These are phyloP conservation scores for Macrocentrus cingulum DNA, from an alignment of 1,140 invertebrate species.

Conservation along the genomic window DNA sequence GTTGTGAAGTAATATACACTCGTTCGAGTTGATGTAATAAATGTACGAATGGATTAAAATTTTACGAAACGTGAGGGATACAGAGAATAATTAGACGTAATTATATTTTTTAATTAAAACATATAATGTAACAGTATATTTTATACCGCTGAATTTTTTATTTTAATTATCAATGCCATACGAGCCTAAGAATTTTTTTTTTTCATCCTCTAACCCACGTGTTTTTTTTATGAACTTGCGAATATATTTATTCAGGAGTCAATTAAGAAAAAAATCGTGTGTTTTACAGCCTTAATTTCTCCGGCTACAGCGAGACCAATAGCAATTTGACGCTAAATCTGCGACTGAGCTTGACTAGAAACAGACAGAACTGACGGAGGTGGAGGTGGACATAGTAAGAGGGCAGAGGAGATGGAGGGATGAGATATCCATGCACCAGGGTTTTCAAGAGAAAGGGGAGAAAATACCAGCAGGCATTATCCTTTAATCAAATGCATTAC, in stretches of 20 bases:
- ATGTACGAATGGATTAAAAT: slow-evolving; percentile 41
- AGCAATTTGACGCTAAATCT: slow-evolving; percentile 36
- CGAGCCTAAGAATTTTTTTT: no score
- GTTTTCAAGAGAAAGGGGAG: slow-evolving; percentile 24
- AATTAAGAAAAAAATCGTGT: no score
- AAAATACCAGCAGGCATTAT: slow-evolving; percentile 53
- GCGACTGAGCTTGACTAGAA: slow-evolving; percentile 11
- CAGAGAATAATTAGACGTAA: no score
- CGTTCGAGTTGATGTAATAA: slow-evolving; percentile 34
- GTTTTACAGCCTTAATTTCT: slow-evolving; percentile 30
- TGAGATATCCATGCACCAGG: slow-evolving; percentile 10
- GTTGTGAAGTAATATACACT: slow-evolving; percentile 22
- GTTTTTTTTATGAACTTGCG: no score
- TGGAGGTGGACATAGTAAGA: slow-evolving; percentile 20
- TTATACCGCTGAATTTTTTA: no score
- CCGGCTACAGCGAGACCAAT: slow-evolving; percentile 36
- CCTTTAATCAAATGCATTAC: slow-evolving; percentile 61
- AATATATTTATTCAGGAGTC: no score
- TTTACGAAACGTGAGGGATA: background rate
- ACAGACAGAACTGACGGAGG: slow-evolving; percentile 11
- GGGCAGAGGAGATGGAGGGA: slow-evolving; percentile 29
- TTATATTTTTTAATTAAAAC: no score
- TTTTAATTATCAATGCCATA: no score
- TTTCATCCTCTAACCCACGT: no score
- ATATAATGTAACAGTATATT: no score